Evolutionary conservation across 1,140 invertebrate species (phyloP).

Genomic region (Dysdera silvatica): DNA sequence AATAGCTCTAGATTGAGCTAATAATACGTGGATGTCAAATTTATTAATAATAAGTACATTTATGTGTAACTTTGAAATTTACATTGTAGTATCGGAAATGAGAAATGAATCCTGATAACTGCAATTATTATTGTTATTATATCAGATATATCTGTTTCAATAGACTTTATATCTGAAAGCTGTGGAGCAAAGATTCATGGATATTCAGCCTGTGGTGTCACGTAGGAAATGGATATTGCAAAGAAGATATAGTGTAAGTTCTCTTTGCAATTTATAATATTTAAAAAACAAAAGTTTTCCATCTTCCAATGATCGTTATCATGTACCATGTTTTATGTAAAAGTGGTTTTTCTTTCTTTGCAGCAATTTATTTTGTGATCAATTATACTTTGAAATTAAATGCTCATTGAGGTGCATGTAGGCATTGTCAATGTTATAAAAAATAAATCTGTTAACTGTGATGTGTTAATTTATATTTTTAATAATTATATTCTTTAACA

Average conservation of each 20-base stretch:
- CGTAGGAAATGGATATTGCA: slow-evolving; percentile 91
- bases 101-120: not conserved
- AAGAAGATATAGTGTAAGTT: slow-evolving; percentile 56
- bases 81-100: too few species aligned
- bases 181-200: slow-evolving; percentile 88
- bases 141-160: slow-evolving; percentile 34
- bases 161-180: slow-evolving; percentile 92
- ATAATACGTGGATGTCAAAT: too few species aligned
- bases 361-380: slow-evolving; percentile 73
- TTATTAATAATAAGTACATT: too few species aligned
- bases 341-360: slow-evolving; percentile 29
- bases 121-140: not conserved
- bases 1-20: too few species aligned
- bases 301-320: not conserved
- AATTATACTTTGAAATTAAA: slow-evolving; percentile 59
- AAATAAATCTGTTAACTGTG: too few species aligned
- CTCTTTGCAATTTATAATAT: not conserved
- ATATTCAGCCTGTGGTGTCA: slow-evolving; percentile 84
- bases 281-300: slow-evolving; percentile 44
- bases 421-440: not conserved
- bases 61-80: too few species aligned
- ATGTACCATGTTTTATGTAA: not conserved
- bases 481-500: too few species aligned
- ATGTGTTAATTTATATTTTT: too few species aligned
- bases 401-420: slow-evolving; percentile 27